Percentiles rank a stretch among this genome's conserved stretches.
Conservation (phyloP, 53 echinoderm and acorn worm genomes). For the Hippasteria phrygiana region DNA sequence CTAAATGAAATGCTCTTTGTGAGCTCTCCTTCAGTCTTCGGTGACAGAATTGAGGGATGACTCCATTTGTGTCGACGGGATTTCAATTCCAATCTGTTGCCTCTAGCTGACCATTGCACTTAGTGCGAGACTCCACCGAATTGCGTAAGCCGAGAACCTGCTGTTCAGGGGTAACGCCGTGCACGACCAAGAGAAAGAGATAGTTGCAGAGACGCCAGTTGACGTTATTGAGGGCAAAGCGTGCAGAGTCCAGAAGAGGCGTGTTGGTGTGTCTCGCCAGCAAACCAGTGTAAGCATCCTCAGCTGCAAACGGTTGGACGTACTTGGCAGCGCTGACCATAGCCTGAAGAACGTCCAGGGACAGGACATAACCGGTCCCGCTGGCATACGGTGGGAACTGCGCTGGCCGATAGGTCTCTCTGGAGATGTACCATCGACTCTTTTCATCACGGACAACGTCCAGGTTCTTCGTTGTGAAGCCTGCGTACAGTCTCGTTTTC, state of each 20-base stretch:
- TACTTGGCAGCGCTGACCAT: slow-evolving; percentile 72
- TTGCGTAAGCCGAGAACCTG: slow-evolving; percentile 86
- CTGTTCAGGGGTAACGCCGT: slow-evolving; percentile 81
- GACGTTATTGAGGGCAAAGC: slow-evolving; percentile 87
- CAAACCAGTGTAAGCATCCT: slow-evolving; percentile 93
- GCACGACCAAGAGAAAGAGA: slow-evolving; percentile 88
- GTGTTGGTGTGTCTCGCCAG: slow-evolving; percentile 67
- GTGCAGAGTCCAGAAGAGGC: slow-evolving; percentile 79
- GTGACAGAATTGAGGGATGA: background rate
- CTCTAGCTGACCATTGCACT: slow-evolving; percentile 18
- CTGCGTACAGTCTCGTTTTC: slow-evolving; percentile 80
- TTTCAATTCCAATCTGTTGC: slow-evolving; percentile 66
- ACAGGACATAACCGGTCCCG: slow-evolving; percentile 92
- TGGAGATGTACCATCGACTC: slow-evolving; percentile 76
- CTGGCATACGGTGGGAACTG: slow-evolving; percentile 81
- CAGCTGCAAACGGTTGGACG: slow-evolving; percentile 79
- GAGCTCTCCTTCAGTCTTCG: too few relatives aligned
- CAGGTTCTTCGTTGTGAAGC: slow-evolving; percentile 47
- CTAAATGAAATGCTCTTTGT: too few relatives aligned
- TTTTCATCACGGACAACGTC: slow-evolving; percentile 58
- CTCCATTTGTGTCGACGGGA: background rate
- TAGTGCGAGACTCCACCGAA: slow-evolving; percentile 66
- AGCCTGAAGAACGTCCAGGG: slow-evolving; percentile 78
- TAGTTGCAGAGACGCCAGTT: slow-evolving; percentile 97
- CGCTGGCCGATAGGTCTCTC: slow-evolving; percentile 50